Base-by-base conservation (phyloP, 2,113 vertebrate genomes). In the Pedetes capensis region DNA sequence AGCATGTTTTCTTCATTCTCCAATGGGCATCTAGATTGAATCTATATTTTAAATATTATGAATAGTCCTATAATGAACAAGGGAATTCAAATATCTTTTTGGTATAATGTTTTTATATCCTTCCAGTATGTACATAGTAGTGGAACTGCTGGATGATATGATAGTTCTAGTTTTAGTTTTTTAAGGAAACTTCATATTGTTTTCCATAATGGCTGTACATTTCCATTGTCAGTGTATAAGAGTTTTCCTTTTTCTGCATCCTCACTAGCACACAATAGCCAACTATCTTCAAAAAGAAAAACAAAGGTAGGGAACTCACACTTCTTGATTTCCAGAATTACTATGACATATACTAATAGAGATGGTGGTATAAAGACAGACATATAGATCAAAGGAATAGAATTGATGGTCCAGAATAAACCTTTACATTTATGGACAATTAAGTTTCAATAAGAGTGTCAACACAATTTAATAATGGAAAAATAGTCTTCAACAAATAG, bases 261-360 rank as follows among this genome's bases (percentile, higher is more conserved):
- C 29, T 66, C 14, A 64, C 75, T 29, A 57, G 49, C 49, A 80
- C 13, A 53, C 10, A 79, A 18, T 12, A 89, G 47, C 44, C 20
- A 34, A 78, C 37, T 10, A 11, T 79, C 32, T 53, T 44, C 37
- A 47, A 71, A 87, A 59, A 66, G 82, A 82, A 87, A 37, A 82
- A 44, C 37, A 75, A 74, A 87, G 61, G 32, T 7, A 16, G 49
- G 64, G 42, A 59, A 6, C 37, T 89, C 37, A 76, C 20, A 82
- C 13, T 51, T 81, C 16, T 42, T 75, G 42, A 64, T 78, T 95
- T 90, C 79, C 55, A 90, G 87, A 80, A 75, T 94, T 61, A 44
- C 23, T 68, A 87, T n/a, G n/a, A 81, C 37, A 86, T 64, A 39
- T 6, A 66, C 9, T 49, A 69, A 57, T 22, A 8, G 69, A 88